Evolutionary conservation across 2,888 invertebrate genomes (phyloP), one percentile per base, ranked within the genome.

Genomic region (Idaea aversata): DNA sequence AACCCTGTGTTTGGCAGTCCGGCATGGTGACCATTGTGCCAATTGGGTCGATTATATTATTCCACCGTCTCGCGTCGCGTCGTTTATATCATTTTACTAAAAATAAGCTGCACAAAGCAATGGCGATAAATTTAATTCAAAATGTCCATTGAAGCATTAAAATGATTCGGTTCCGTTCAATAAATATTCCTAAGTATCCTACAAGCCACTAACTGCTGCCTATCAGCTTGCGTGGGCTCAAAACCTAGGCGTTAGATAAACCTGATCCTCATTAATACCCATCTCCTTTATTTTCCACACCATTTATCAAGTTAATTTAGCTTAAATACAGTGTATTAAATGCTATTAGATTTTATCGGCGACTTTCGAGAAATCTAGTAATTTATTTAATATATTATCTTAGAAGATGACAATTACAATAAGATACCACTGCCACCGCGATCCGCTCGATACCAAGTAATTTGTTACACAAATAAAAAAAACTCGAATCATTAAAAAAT

Each of bases 261-360:
- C 63, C 57, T 59, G 47, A 62, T 59, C 57, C 59, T 70, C 65
- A 63, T 66, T 69, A 62, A 66, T 62, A 63, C 62, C 62, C 36
- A 63, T 62, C 64, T 65, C 38, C 61, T 57, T 60, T 61, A 62
- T 66, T 63, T 65, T 62, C 58, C 60, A 47, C 34, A 47, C 63
- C 63, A 64, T 69, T 60, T 47, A 16, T 63, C 62, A 15, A 62
- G 64, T 61, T 63, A 63, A 63, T 67, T 65, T 62, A 60, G 60
- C 65, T 69, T 34, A 67, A 69, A 67, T 64, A 64, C 67, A 67
- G 69, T 65, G 63, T 62, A 65, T 69, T 69, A 69, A 69, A 69
- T 67, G 67, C 62, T 57, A 57, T n/a, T 15, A 62, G 69, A 69
- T 69, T 64, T 35, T 63, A 69, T 69, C 67, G 5, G 59, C 62